Conservation (phyloP, 2,888 invertebrate genomes). For the Trachelus tabidus region DNA sequence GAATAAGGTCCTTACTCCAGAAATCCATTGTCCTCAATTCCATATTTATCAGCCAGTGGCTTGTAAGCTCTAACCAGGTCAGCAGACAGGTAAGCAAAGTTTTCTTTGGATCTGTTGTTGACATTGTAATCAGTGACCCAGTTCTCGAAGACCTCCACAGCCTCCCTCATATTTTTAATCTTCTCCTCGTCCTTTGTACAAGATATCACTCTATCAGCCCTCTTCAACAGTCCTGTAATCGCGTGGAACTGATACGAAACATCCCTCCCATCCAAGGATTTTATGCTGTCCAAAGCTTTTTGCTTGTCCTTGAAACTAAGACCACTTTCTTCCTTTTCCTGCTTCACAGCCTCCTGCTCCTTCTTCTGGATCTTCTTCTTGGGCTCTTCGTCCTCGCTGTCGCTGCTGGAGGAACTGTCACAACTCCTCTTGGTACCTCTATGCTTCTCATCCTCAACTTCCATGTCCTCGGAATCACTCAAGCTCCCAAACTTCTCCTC, state of each 20-base stretch:
- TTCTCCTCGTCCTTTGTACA: conserved; percentile 82
- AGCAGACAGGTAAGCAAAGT: conserved; percentile 76
- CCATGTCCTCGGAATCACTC: conserved; percentile 21
- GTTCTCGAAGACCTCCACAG: conserved; percentile 76
- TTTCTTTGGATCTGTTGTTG: conserved; percentile 75
- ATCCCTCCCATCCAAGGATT: conserved; percentile 78
- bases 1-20: conserved; percentile 32
- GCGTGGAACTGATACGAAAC: conserved; percentile 82
- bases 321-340: conserved; percentile 67
- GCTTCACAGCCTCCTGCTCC: conserved; percentile 50
- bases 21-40: conserved; percentile 65
- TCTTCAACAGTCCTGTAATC: conserved; percentile 76
- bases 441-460: conserved; percentile 12
- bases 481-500: conserved; percentile 28
- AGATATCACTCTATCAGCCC: conserved; percentile 78
- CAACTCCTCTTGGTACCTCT: conserved; percentile 30
- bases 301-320: conserved; percentile 83
- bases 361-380: conserved; percentile 45
- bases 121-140: conserved; percentile 81
- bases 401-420: conserved; percentile 23
- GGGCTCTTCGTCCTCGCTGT: conserved; percentile 28
- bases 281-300: conserved; percentile 77
- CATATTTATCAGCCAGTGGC: conserved; percentile 69
- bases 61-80: conserved; percentile 71
- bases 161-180: conserved; percentile 79